A percentile compares a stretch with the other conserved stretches of the same genome.
phyloP scores from a whole-genome alignment of 2,888 invertebrate species.

The Diarsia mendica region DNA sequence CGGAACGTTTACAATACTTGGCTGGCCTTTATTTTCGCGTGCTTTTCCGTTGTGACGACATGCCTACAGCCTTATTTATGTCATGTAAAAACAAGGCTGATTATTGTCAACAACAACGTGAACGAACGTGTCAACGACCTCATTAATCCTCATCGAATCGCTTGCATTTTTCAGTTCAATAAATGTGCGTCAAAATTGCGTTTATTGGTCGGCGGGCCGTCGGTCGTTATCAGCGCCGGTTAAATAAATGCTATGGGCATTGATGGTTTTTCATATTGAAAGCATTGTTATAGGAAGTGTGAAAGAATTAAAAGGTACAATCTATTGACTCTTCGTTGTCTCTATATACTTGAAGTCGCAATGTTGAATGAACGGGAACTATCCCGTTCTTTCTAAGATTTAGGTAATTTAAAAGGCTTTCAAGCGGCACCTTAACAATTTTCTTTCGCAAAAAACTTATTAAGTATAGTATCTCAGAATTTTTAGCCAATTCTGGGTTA shows the following conservation, averaged over 20 bases:
- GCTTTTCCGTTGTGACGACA: neutral
- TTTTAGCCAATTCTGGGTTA: too few relatives aligned
- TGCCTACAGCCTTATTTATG: neutral
- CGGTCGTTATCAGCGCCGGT: neutral
- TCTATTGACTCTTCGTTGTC: too few relatives aligned
- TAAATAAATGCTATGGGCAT: neutral
- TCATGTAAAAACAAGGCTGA: neutral
- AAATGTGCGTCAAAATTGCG: neutral
- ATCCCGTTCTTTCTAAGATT: too few relatives aligned
- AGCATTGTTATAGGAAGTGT: neutral
- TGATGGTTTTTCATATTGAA: neutral
- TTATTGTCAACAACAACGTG: neutral
- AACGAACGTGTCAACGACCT: neutral
- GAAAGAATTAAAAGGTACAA: neutral
- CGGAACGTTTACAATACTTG: conserved; percentile 20
- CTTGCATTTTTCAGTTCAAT: neutral
- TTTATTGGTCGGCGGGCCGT: neutral
- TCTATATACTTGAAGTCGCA: too few relatives aligned
- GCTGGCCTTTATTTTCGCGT: neutral
- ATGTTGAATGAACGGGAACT: too few relatives aligned
- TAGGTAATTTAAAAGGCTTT: too few relatives aligned
- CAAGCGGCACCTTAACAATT: too few relatives aligned
- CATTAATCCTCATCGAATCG: too few relatives aligned
- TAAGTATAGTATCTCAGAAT: too few relatives aligned
- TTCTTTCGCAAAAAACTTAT: too few relatives aligned